Evolutionary conservation across 1,140 invertebrate species (phyloP), one percentile per base, ranked within the genome.

Genomic region (Euura lappo): DNA sequence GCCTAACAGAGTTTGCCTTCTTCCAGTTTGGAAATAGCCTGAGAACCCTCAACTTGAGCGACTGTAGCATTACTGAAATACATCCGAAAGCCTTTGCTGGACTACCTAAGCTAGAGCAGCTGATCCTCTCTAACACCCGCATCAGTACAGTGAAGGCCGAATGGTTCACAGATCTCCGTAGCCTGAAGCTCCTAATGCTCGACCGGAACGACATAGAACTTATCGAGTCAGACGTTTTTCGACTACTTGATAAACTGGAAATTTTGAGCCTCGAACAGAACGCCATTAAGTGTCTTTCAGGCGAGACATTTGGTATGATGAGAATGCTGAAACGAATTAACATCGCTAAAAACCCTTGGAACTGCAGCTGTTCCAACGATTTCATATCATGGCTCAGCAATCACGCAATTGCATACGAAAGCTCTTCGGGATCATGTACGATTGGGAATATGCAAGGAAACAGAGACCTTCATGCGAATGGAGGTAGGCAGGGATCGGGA

Each of bases 11-110:
- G 7, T 84, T 83, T 65, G 71, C 73, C 2, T 84, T 84, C 68
- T 84, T 83, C 44, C 76, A 81, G 6, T 84, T 84, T 64, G 82
- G 82, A 4, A 84, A 83, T 65, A 84, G 78, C 4, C 68, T 84
- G n/a, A 71, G 76, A 10, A 82, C 72, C 10, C 73, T 84, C 11
- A 78, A 79, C 4, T 45, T 83, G 4, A 69, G 69, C 28, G 72
- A 79, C 72, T 84, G 81, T 64, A 68, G 65, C 0, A 78, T 84
- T 42, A 65, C 11, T 2, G n/a, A 42, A 6, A 83, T 84, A 44
- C 80, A 84, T 45, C 69, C 69, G 2, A 78, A 71, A 10, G 79
- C 82, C 7, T 83, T 84, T 65, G 82, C 80, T 0, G 82, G 82
- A 4, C 71, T 84, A 8, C 73, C 81, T n/a, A 80, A 81, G 69